Evolutionary conservation across 1,140 invertebrate species (phyloP).

Genomic region (Formica selysi): DNA sequence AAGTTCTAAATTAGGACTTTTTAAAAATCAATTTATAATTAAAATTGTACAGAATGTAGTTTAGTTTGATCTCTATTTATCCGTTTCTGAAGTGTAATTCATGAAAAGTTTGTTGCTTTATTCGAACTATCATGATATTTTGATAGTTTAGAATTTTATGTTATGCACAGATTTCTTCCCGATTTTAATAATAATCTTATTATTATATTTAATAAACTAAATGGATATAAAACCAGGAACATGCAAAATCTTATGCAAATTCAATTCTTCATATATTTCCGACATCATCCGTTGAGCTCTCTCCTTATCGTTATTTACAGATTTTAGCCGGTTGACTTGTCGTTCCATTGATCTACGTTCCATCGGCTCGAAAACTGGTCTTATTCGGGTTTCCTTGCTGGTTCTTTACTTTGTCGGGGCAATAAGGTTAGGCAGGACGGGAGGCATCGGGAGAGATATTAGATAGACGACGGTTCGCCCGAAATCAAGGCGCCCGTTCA

Average conservation of each 20-base stretch:
- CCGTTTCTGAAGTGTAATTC: neutral
- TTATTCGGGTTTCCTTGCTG: constrained; percentile 74
- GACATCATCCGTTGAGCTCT: neutral
- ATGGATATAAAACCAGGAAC: neutral
- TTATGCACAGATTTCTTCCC: neutral
- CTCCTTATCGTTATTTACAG: constrained; percentile 59
- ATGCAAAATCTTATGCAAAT: neutral
- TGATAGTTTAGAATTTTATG: neutral
- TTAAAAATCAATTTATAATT: neutral
- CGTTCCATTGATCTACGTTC: constrained; percentile 81
- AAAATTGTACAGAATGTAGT: neutral
- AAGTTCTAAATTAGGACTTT: neutral
- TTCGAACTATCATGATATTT: neutral
- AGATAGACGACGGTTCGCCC: constrained; percentile 79
- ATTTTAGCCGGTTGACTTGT: constrained; percentile 73
- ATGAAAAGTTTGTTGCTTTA: neutral
- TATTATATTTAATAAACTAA: neutral
- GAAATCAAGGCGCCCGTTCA: constrained; percentile 75
- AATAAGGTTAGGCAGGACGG: constrained; percentile 83
- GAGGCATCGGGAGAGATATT: constrained; percentile 81
- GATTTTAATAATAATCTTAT: neutral
- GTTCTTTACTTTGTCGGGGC: constrained; percentile 82
- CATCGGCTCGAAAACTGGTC: constrained; percentile 78
- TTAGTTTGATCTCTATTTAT: neutral
- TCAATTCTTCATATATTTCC: neutral